Conservation (phyloP, 2,888 invertebrate species). For the Cheilosia scutellata region DNA sequence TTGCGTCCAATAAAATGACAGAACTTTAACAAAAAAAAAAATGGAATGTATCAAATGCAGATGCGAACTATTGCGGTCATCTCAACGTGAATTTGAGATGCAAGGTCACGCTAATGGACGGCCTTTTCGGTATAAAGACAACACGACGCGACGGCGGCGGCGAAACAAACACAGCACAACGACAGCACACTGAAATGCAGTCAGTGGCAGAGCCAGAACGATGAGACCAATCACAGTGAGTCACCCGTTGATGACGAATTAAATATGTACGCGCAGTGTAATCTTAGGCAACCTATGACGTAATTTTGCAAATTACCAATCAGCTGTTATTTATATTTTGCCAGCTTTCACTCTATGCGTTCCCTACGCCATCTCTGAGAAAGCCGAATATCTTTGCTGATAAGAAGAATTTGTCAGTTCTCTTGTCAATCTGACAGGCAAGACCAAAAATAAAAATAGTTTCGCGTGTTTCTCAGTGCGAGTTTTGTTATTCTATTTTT, state of each 20-base stretch:
- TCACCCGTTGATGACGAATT: too few species aligned
- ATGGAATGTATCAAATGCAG: slow-evolving; percentile 2
- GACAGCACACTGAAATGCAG: neutral
- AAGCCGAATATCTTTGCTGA: neutral
- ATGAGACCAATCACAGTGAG: too few species aligned
- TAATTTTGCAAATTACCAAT: slow-evolving; percentile 1
- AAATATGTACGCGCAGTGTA: neutral
- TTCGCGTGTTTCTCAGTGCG: slow-evolving; percentile 1
- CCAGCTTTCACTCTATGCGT: neutral
- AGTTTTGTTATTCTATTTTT: slow-evolving; percentile 39
- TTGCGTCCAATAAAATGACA: neutral
- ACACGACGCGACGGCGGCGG: neutral
- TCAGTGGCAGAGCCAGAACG: too few species aligned
- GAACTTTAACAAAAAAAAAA: neutral
- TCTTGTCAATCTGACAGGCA: slow-evolving; percentile 19
- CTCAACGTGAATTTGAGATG: neutral
- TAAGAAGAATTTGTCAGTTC: slow-evolving; percentile 5
- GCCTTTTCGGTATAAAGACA: neutral
- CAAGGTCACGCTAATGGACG: too few species aligned
- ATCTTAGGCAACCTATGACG: slow-evolving; percentile 15
- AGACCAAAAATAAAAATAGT: slow-evolving; percentile 15
- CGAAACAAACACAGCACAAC: neutral
- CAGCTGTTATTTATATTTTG: slow-evolving; percentile 31
- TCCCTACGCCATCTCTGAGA: slow-evolving; percentile 27
- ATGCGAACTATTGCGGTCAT: neutral